Conservation (phyloP, 2,888 invertebrate species). For the Himalopsyche tibetana region DNA sequence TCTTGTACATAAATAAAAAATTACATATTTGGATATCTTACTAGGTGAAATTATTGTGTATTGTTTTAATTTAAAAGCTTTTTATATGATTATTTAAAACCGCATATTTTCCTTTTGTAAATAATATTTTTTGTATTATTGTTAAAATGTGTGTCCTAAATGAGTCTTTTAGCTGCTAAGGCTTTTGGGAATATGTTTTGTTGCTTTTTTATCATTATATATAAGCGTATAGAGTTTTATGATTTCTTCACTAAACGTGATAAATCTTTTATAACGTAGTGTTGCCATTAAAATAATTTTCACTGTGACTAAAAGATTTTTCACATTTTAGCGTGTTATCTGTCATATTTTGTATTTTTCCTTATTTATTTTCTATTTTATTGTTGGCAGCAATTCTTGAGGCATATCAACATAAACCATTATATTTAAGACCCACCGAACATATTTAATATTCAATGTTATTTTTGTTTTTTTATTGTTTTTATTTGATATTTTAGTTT, state of each 20-base stretch:
- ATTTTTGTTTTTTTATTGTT: background rate
- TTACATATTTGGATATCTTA: background rate
- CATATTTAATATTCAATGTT: background rate
- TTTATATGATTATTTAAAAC: background rate
- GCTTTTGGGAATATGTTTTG: background rate
- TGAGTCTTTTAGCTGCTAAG: background rate
- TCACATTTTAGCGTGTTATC: background rate
- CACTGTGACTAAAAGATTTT: background rate
- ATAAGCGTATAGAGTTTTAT: background rate
- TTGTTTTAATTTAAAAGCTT: constrained; percentile 7
- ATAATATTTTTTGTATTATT: background rate
- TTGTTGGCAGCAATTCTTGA: background rate
- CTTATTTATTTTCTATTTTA: background rate
- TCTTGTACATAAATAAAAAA: constrained; percentile 1
- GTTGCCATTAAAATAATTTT: background rate
- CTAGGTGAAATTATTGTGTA: background rate
- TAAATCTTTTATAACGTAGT: background rate
- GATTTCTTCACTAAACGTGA: background rate
- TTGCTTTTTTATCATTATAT: background rate
- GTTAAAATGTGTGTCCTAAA: constrained; percentile 8
- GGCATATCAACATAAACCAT: background rate
- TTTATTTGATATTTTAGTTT: constrained; percentile 13
- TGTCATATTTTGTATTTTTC: background rate
- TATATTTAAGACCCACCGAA: background rate
- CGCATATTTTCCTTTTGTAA: background rate